Conservation (phyloP, 2,113 vertebrate species). For the Hydrochoerus hydrochaeris region DNA sequence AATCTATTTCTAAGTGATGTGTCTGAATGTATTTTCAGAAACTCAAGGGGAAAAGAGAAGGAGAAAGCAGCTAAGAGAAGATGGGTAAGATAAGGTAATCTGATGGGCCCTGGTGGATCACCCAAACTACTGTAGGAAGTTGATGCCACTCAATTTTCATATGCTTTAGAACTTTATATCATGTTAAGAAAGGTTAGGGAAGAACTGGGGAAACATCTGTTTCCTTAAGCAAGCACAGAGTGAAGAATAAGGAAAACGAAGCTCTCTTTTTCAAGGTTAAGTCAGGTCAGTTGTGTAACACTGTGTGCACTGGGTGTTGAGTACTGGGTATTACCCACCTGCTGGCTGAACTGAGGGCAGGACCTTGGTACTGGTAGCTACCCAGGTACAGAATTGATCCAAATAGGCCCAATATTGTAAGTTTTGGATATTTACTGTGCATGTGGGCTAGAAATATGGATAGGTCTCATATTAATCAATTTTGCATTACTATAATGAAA, state of each 20-base stretch:
- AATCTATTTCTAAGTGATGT: constrained; percentile 47
- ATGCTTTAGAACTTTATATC: neutral
- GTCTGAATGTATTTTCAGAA: constrained; percentile 44
- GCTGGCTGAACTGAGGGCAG: neutral
- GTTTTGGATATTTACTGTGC: neutral
- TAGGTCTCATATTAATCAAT: neutral
- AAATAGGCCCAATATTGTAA: neutral
- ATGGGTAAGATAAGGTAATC: neutral
- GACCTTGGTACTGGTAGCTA: neutral
- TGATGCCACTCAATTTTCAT: neutral
- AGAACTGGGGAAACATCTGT: too few species aligned
- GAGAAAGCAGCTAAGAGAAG: neutral
- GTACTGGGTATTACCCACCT: too few species aligned
- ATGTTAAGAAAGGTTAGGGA: neutral
- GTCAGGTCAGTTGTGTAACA: neutral
- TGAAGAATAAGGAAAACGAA: neutral
- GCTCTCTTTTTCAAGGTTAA: neutral
- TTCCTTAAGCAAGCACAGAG: neutral
- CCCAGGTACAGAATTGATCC: neutral
- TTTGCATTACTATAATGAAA: neutral
- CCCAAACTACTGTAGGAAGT: neutral
- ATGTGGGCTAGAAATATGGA: neutral
- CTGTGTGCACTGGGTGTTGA: neutral
- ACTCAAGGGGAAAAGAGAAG: neutral
- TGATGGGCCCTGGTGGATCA: neutral